A percentile compares a stretch with the other conserved stretches of the same genome.
Conservation (phyloP, 2,888 invertebrate species). For the Heliconius ethilla region DNA sequence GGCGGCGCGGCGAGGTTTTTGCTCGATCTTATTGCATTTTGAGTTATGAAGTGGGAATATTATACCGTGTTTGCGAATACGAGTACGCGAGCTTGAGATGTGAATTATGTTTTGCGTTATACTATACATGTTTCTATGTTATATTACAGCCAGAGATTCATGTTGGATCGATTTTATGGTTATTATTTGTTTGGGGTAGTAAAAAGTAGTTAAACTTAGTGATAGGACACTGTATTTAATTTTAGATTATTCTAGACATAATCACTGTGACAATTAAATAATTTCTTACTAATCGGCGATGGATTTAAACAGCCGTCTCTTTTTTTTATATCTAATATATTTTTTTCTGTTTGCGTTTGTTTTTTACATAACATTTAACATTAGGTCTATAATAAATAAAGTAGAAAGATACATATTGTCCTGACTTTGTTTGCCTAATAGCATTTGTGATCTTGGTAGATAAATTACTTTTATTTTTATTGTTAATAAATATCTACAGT, state of each 20-base stretch:
- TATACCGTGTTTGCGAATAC: constrained; percentile 34
- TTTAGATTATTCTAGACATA: too few species aligned
- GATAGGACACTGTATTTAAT: too few species aligned
- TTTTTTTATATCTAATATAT: too few species aligned
- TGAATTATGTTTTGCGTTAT: constrained; percentile 17
- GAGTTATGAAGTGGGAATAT: constrained; percentile 48
- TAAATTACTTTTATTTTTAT: background rate
- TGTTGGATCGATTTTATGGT: background rate
- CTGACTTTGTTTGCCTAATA: too few species aligned
- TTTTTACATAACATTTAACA: too few species aligned
- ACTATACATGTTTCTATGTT: background rate
- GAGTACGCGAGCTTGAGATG: constrained; percentile 27
- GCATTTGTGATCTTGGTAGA: background rate
- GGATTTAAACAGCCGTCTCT: too few species aligned
- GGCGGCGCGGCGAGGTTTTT: constrained; percentile 43
- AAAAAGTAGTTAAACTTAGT: too few species aligned
- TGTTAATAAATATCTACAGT: background rate
- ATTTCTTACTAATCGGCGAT: too few species aligned
- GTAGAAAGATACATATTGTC: too few species aligned
- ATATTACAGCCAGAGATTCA: background rate
- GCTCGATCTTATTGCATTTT: constrained; percentile 41
- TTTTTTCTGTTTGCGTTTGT: too few species aligned
- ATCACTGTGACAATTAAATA: too few species aligned
- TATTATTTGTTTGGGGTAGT: background rate
- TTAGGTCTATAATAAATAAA: too few species aligned